Evolutionary conservation across 1,140 invertebrate genomes (phyloP), one percentile per base, ranked within the genome.

Genomic region (Zophobas morio): DNA sequence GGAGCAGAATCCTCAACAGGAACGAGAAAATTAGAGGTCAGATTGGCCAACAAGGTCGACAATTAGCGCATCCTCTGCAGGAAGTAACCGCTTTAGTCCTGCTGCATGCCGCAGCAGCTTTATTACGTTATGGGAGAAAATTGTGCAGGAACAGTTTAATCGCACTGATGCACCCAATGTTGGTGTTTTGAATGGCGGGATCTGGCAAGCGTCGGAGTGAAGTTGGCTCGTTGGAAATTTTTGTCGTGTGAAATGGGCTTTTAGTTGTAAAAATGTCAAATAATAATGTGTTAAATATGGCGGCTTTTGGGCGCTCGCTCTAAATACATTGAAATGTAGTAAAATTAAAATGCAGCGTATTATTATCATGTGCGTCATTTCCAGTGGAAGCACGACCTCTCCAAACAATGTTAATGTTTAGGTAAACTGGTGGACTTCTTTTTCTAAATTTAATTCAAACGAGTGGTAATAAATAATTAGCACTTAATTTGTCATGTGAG

Each of bases 21-120:
- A 78, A 75, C 70, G 72, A 70, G 36, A 63, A 70, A 79, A 79
- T 79, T 79, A 79, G 72, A 77, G 78, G 78, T 79, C 70, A 76
- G 75, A 79, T 79, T 76, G 76, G 70, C 56, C 66, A 70, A 66
- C 78, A 79, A 79, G 78, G 78, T 46, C 78, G 71, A 39, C 71
- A 3, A 56, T 73, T 73, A 73, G 49, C 49, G 71, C 71, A 73
- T 73, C 71, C 71, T 73, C 70, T 72, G 47, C 71, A 73, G 71
- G 71, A 73, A 73, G 54, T 73, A 20, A 56, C 37, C 71, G 71
- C 47, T 73, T 73, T 73, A 73, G 71, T 56, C 34, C 71, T 73
- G 20, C 20, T 20, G 71, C 71, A 73, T 56, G 71, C 51, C 47
- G 57, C 57, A n/a, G 42, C 6, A 51, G 20, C 20, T 20, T 20